Evolutionary conservation across 2,888 invertebrate species (phyloP), one percentile per base, ranked within the genome.

Genomic region (Hemithea aestivaria): DNA sequence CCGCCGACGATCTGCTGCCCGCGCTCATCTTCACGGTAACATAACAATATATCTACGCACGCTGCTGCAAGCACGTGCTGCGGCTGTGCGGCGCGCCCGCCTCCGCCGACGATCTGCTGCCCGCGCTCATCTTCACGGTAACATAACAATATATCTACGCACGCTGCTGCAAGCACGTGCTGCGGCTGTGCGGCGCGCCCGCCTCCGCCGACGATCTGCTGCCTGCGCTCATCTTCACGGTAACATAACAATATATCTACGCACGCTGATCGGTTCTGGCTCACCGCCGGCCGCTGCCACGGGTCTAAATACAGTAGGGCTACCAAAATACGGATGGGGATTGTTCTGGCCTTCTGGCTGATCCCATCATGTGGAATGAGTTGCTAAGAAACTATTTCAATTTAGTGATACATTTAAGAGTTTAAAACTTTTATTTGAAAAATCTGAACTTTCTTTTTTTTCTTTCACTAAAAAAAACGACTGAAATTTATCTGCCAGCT

Each of bases 151-250:
- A 27, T 10, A 8, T 25, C 6, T 9, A n/a, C n/a, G 20, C 10
- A 6, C 91, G 93, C 45, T 97, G 97, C 68, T 97, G 98, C 69
- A 91, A 95, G 40, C 93, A 94, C 77, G 97, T 99, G 63, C 94
- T 99, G 67, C 91, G 93, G 58, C 90, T 97, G 35, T 88, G 97
- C 34, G 91, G 91, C 22, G 90, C 91, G 42, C 92, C 91, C 23
- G 98, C 97, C 7, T 97, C 97, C 59, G 99, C 99, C 0, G 99
- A 99, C 77, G 99, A 99, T 79, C 96, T 99, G 80, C 89, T 99
- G 45, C 99, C 99, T 1, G 97, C 97, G 8, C 90, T 99, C 35
- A 99, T 99, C 62, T 98, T 98, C 81, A 95, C 99, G 16, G 96
- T 79, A 21, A 59, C n/a, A 10, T 27, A 41, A 50, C 0, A 9